Base-by-base conservation (phyloP, 2,113 vertebrate species). In the Felis chaus region DNA sequence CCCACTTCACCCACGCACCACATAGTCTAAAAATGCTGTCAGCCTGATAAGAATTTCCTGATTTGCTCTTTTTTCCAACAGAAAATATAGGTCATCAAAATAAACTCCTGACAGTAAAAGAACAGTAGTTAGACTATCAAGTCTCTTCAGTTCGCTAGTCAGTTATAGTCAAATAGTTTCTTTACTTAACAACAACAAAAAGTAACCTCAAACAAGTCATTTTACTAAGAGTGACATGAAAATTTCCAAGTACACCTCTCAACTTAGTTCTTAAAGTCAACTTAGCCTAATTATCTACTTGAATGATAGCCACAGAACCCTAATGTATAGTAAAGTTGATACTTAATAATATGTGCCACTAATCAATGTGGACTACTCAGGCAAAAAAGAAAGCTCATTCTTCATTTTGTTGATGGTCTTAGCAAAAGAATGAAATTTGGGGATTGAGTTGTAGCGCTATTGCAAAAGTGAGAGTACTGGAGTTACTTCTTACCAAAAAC, bases 11-110 rank as follows among this genome's bases (percentile, higher is more conserved):
- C 99, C 99, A 99, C 99, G 98, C 99, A 99, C 98, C 97, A 68
- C 98, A 98, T 98, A 99, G 97, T 98, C 99, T 99, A 98, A 99
- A 99, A 99, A 98, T 98, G 98, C 93, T 99, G 99, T 99, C 98
- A 99, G 98, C 95, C 97, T 95, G 99, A 99, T 99, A 99, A 99
- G 98, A 99, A 99, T 99, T 98, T 98, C 98, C 98, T 98, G 97
- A 98, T 98, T 98, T 98, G 94, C 89, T 98, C 78, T 94, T 96
- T 97, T 50, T 91, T 92, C 74, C 55, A 96, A 96, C 92, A 96
- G 91, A 96, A 97, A 61, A 97, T 98, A 98, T 97, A 97, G 98
- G 98, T 98, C 98, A 98, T 97, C 97, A 97, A 98, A 98, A 96
- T 98, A 98, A 97, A 94, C 23, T 82, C 68, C 53, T 69, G 18